These are phyloP conservation scores for Phacellophora camtschatica DNA, from an alignment of 30 jellyfish, hydroid and myxozoan species.

Conservation along the genomic window DNA sequence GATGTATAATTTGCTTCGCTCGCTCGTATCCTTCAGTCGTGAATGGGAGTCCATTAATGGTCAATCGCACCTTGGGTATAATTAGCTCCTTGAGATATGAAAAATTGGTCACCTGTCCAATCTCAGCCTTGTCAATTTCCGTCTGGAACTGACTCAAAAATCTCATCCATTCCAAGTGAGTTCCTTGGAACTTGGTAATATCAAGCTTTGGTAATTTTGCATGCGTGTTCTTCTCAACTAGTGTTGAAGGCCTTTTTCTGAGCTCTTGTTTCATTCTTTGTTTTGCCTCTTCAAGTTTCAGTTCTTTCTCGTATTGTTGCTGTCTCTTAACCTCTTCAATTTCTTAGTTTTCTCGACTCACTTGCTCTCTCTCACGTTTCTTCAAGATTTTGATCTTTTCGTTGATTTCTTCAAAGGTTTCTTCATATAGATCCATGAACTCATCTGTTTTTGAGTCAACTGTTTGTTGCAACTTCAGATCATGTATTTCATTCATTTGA, in stretches of 20 bases:
- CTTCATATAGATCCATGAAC: background rate
- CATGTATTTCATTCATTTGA: constrained; percentile 1
- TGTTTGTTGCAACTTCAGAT: background rate
- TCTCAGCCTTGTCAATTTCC: constrained; percentile 20
- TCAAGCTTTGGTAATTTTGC: constrained; percentile 27
- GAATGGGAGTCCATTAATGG: constrained; percentile 59
- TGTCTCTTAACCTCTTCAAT: background rate
- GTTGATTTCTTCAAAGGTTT: background rate
- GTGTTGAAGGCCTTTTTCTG: background rate
- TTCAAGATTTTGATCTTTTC: background rate
- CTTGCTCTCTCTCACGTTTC: background rate
- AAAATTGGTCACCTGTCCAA: constrained; percentile 34
- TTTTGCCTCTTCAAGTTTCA: constrained; percentile 14
- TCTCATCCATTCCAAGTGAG: constrained; percentile 57
- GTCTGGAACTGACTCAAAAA: constrained; percentile 44
- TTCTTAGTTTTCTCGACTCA: background rate
- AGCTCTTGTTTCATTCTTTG: background rate
- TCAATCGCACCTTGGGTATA: background rate
- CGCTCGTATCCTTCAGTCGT: constrained; percentile 46
- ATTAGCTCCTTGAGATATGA: constrained; percentile 22
- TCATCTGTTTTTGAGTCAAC: constrained; percentile 4
- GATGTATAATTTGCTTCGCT: constrained; percentile 45
- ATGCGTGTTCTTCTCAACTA: background rate
- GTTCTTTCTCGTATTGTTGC: background rate
- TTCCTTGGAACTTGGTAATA: constrained; percentile 47